Conservation (phyloP, 2,113 vertebrate genomes). For the Pangasianodon gigas region DNA sequence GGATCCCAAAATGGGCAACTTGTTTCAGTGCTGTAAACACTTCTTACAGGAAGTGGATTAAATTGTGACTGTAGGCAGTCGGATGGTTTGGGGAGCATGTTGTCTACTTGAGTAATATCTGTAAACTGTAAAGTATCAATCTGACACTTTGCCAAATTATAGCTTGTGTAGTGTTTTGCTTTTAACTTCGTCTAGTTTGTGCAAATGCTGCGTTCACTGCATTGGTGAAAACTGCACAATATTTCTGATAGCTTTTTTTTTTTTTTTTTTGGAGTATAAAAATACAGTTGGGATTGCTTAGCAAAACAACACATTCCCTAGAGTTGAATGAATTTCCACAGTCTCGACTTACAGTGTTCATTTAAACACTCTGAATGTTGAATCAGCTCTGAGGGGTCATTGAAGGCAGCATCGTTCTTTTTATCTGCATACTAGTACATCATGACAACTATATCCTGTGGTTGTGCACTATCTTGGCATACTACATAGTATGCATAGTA, state of each 20-base stretch:
- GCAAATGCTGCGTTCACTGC: not conserved
- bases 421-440: not conserved
- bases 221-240: not conserved
- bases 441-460: not conserved
- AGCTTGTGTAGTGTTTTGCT: not conserved
- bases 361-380: not conserved
- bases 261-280: not conserved
- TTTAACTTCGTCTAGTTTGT: not conserved
- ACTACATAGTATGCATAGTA: not conserved
- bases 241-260: not conserved
- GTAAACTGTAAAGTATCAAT: not conserved
- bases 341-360: not conserved
- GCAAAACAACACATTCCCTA: not conserved
- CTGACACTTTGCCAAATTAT: not conserved
- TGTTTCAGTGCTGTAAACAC: not conserved
- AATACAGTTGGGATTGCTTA: not conserved
- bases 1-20: not conserved
- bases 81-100: not conserved
- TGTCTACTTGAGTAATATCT: not conserved
- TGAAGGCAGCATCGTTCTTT: no score
- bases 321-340: not conserved
- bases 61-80: not conserved
- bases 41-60: not conserved
- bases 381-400: not conserved
- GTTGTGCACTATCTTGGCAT: not conserved